phyloP scores from a whole-genome alignment of 2,797 vertebrate genomes.

The Lutjanus campechanus region DNA sequence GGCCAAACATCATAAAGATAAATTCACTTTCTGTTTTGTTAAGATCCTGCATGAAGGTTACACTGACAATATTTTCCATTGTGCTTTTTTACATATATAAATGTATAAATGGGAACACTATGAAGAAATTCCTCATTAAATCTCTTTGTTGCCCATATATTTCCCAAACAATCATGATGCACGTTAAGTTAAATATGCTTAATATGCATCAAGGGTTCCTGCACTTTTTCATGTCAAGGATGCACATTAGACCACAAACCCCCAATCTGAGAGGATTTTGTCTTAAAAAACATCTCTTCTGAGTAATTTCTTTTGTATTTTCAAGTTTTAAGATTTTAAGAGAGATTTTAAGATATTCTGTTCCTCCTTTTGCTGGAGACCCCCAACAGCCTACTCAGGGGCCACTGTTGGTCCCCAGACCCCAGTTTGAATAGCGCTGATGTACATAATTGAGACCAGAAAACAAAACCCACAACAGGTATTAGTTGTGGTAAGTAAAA shows the following conservation, averaged over 20 bases:
- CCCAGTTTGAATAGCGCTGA: background rate
- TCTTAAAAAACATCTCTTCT: too few species aligned
- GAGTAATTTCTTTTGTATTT: too few species aligned
- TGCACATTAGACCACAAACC: too few species aligned
- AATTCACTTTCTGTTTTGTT: slow-evolving; percentile 25
- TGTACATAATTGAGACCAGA: background rate
- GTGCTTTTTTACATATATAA: too few species aligned
- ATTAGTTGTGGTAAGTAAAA: background rate
- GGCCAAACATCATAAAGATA: slow-evolving; percentile 15
- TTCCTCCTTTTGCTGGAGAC: too few species aligned
- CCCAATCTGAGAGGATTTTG: too few species aligned
- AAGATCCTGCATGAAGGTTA: slow-evolving; percentile 6
- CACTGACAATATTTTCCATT: slow-evolving; percentile 11
- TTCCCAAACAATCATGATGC: background rate
- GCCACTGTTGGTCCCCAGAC: too few species aligned
- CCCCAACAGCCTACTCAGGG: too few species aligned
- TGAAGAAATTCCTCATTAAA: background rate
- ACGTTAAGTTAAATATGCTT: background rate
- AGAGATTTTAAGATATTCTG: too few species aligned
- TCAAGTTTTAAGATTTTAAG: too few species aligned
- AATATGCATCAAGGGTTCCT: background rate
- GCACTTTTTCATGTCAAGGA: too few species aligned
- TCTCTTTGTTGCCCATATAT: background rate
- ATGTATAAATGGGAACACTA: slow-evolving; percentile 3
- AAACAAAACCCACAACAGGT: background rate